Base-by-base conservation (phyloP, 2,888 invertebrate genomes). In the Caenorhabditis becei region DNA sequence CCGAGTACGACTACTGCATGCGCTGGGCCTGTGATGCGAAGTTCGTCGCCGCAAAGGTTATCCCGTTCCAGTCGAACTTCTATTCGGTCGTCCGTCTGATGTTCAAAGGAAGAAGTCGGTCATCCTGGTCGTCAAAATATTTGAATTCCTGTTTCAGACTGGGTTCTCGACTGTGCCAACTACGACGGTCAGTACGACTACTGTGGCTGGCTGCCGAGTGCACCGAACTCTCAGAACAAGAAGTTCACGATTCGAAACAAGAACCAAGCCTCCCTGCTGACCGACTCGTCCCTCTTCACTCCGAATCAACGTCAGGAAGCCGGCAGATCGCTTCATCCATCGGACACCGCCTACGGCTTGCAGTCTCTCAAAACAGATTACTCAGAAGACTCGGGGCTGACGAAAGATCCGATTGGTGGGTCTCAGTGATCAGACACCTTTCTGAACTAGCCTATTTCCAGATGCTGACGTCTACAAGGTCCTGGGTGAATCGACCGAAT, bases 121-220 rank as follows among this genome's bases (percentile, higher is more conserved):
- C 47, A 41, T 11, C 14, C 41, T 41, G 11, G 11, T 41, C 32
- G 4, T 10, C 32, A 10, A 7, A 7, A 7, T 23, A 4, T 61
- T 28, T 66, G 5, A 26, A 18, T 41, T 53, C 14, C 10, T 16
- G 8, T 63, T 71, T 24, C n/a, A 80, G 79, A 70, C 28, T 80
- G 80, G 80, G 75, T 54, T 28, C 59, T 80, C 24, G 75, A 80
- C 20, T 80, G 75, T 66, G 75, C 70, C 14, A 80, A 80, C 35
- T 80, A 49, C 20, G 65, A 70, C 18, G 75, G 65, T 2, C 65
- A 70, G 44, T 80, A 65, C 49, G 80, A 80, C 54, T 80, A 70
- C 56, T 75, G 80, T 70, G 80, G 80, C 44, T 80, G 80, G 80
- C 35, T 80, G 35, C 80, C 74, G 11, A 74, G 65, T 65, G n/a